phyloP scores from a whole-genome alignment of 2,888 invertebrate genomes.

The Caenorhabditis imperialis region DNA sequence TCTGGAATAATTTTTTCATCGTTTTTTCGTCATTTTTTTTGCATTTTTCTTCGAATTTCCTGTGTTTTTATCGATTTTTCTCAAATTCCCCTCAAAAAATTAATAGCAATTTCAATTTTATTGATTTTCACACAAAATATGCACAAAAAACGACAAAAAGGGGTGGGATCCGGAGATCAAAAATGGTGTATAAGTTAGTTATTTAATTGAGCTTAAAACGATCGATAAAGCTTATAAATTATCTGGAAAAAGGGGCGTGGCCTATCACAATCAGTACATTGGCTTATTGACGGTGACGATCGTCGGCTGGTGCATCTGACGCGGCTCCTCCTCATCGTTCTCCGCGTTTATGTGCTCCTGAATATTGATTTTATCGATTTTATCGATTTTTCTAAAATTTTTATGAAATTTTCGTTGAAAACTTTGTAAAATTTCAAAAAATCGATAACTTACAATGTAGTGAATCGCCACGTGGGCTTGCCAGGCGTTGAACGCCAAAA shows the following conservation, averaged over 20 bases:
- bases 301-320: slow-evolving; percentile 56
- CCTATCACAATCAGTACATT: slow-evolving; percentile 29
- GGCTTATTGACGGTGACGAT: slow-evolving; percentile 65
- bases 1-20: too few species aligned
- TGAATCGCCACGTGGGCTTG: slow-evolving; percentile 71
- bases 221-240: too few species aligned
- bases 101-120: too few species aligned
- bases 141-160: not conserved
- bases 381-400: not conserved
- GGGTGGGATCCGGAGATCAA: slow-evolving; percentile 27
- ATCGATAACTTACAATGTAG: slow-evolving; percentile 49
- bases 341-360: slow-evolving; percentile 46
- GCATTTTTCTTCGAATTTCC: too few species aligned
- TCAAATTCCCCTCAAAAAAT: too few species aligned
- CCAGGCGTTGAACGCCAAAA: slow-evolving; percentile 74
- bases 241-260: slow-evolving; percentile 4
- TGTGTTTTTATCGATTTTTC: too few species aligned
- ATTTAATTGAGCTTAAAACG: too few species aligned
- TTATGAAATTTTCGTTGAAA: slow-evolving; percentile 10
- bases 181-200: slow-evolving; percentile 32
- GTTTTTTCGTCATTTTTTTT: too few species aligned
- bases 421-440: not conserved
- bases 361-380: not conserved
- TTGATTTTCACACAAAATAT: too few species aligned
- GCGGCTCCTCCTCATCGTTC: slow-evolving; percentile 14